Evolutionary conservation across 2,888 invertebrate genomes (phyloP).

Genomic region (Tipula helvola): DNA sequence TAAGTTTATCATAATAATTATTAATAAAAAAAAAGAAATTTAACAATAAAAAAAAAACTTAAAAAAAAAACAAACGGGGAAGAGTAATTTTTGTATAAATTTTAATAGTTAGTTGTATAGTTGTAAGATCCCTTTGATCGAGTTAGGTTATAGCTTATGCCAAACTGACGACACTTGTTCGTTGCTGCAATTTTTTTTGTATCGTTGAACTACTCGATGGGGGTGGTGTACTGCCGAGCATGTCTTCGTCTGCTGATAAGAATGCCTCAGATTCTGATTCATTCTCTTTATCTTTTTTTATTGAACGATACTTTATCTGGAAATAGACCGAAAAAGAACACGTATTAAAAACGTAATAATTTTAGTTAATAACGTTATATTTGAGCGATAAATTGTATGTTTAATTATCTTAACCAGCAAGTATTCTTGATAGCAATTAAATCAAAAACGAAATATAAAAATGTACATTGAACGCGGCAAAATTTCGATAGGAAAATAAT

Average conservation of each 20-base stretch:
- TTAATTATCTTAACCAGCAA: too few relatives aligned
- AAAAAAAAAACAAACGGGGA: not conserved
- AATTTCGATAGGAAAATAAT: too few relatives aligned
- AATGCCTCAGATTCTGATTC: constrained; percentile 52
- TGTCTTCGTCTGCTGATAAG: constrained; percentile 48
- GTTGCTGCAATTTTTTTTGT: not conserved
- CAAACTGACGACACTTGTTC: constrained; percentile 4
- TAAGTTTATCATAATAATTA: not conserved
- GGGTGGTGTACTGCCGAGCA: constrained; percentile 37
- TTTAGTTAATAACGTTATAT: too few relatives aligned
- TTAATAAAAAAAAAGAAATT: not conserved
- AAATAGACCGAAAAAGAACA: constrained; percentile 6
- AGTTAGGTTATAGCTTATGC: not conserved
- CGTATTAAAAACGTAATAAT: too few relatives aligned
- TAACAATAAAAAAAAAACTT: not conserved
- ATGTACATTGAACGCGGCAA: too few relatives aligned
- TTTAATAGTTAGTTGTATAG: not conserved
- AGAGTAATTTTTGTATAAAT: not conserved
- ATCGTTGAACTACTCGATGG: constrained; percentile 19
- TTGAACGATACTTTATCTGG: constrained; percentile 46
- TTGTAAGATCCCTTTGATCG: not conserved
- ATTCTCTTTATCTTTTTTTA: constrained; percentile 42
- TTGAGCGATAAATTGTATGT: too few relatives aligned
- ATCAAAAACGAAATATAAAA: too few relatives aligned
- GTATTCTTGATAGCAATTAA: too few relatives aligned